Evolutionary conservation across 1,140 invertebrate genomes (phyloP).

Genomic region (Centruroides sculpturatus): DNA sequence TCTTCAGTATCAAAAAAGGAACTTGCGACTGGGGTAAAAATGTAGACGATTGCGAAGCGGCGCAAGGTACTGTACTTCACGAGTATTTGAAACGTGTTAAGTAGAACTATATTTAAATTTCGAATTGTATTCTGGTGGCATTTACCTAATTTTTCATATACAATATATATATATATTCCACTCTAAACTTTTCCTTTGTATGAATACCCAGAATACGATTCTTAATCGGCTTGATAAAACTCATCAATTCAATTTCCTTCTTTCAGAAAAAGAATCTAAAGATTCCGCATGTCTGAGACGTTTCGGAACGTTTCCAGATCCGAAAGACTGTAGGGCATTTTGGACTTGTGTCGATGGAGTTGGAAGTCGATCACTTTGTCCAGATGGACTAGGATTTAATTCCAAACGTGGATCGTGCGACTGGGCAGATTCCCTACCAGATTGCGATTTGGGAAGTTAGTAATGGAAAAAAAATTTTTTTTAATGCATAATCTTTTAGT

Average conservation of each 20-base stretch:
- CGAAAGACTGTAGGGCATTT: conserved; percentile 62
- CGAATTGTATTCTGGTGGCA: no score
- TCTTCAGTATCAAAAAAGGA: conserved; percentile 70
- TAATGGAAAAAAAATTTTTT: neutral
- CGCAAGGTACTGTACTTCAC: conserved; percentile 23
- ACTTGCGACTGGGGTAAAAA: conserved; percentile 29
- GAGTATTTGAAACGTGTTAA: no score
- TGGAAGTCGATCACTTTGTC: conserved; percentile 60
- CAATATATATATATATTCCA: no score
- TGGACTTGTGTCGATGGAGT: conserved; percentile 77
- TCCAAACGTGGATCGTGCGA: conserved; percentile 65
- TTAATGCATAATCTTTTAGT: neutral
- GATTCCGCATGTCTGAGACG: conserved; percentile 36
- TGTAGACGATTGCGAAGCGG: conserved; percentile 33
- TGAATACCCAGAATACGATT: no score
- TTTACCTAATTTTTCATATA: no score
- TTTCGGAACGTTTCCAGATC: conserved; percentile 68
- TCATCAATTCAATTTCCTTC: no score
- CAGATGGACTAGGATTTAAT: conserved; percentile 69
- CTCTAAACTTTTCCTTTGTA: no score
- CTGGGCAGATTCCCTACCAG: conserved; percentile 49
- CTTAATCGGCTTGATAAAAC: no score
- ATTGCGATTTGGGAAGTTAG: conserved; percentile 36
- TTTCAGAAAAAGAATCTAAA: no score
- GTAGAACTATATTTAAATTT: no score